These are phyloP conservation scores for Penaeus chinensis DNA, from an alignment of 1,140 invertebrate genomes.

Conservation along the genomic window DNA sequence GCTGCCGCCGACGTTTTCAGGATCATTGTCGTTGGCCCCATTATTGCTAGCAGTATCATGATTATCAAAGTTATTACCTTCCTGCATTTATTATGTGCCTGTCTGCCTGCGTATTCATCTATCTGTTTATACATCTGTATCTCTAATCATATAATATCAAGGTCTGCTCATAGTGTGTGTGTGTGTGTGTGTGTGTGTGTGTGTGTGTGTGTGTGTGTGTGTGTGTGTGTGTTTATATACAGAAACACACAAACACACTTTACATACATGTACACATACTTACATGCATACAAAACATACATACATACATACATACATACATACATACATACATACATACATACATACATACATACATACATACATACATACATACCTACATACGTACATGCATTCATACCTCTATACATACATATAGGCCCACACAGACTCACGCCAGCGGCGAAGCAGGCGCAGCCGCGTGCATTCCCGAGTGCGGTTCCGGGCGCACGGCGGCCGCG, in stretches of 20 bases:
- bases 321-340: conserved; percentile 8
- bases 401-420: background rate
- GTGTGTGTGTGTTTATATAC: background rate
- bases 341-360: conserved; percentile 17
- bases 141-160: background rate
- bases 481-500: too few species aligned
- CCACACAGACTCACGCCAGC: background rate
- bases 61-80: too few species aligned
- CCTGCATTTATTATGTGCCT: too few species aligned
- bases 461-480: too few species aligned
- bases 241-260: background rate
- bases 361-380: background rate
- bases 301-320: background rate
- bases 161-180: background rate
- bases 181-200: conserved; percentile 9
- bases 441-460: too few species aligned
- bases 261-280: background rate
- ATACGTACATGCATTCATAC: background rate
- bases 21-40: too few species aligned
- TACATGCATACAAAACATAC: background rate
- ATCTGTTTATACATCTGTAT: too few species aligned
- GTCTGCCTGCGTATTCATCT: too few species aligned
- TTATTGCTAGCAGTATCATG: too few species aligned
- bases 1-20: too few species aligned
- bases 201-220: background rate